Evolutionary conservation across 2,797 vertebrate genomes (phyloP).

Genomic region (Enoplosus armatus): DNA sequence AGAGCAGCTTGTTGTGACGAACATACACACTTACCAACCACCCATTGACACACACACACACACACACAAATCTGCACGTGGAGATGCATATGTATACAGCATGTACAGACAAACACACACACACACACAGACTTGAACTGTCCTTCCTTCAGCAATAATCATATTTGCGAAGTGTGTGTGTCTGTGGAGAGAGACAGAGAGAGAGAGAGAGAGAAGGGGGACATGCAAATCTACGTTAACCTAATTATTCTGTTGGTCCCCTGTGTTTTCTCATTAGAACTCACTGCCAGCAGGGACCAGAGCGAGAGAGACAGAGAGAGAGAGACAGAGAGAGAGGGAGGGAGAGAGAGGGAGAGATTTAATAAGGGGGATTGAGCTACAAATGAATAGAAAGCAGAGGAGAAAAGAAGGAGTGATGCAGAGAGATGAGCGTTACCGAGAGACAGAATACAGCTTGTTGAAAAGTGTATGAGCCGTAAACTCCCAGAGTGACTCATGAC

Average conservation of each 20-base stretch:
- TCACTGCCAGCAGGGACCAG: constrained; percentile 69
- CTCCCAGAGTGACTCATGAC: constrained; percentile 51
- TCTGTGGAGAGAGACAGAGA: constrained; percentile 21
- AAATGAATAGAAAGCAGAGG: constrained; percentile 66
- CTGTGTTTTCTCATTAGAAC: constrained; percentile 79
- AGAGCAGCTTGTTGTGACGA: constrained; percentile 39
- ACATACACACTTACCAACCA: constrained; percentile 8
- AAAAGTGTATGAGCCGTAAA: constrained; percentile 63
- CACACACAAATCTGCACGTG: constrained; percentile 15
- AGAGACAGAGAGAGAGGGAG: constrained; percentile 32
- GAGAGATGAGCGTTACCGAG: constrained; percentile 42
- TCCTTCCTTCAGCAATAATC: constrained; percentile 41
- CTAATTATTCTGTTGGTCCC: constrained; percentile 81
- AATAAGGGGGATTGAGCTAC: constrained; percentile 59
- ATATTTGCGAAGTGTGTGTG: constrained; percentile 28
- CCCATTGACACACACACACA: neutral
- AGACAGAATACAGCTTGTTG: constrained; percentile 55
- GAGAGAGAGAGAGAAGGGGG: constrained; percentile 38
- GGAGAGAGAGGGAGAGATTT: constrained; percentile 40
- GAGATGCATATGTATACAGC: no score
- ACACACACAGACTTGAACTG: constrained; percentile 8
- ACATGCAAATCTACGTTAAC: constrained; percentile 80
- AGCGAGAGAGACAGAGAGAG: constrained; percentile 15
- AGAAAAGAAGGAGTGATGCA: constrained; percentile 35
- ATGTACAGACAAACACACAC: neutral